Base-by-base conservation (phyloP, 2,888 invertebrate species). In the Andricus curvator region DNA sequence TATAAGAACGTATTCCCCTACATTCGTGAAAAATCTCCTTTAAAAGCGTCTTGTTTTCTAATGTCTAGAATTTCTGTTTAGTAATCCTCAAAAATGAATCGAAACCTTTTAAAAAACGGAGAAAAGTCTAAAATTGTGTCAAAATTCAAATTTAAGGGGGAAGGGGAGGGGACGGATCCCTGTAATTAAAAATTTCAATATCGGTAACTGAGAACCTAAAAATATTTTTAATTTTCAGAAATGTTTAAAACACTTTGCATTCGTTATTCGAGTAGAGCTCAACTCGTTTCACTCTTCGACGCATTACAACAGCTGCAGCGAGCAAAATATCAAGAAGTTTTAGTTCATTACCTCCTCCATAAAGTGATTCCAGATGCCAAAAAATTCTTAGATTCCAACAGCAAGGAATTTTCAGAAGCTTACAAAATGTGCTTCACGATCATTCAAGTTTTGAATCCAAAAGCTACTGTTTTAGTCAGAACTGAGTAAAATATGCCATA, bases 361-460 rank as follows among this genome's bases (percentile, higher is more conserved):
- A 81, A 86, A 29, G 80, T 90, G 29, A 85, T 91, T 82, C 89
- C 91, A 0, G 79, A 82, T 44, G 41, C 90, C 8, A 86, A 83
- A 25, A 81, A 80, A 8, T 78, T 60, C 41, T 80, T 88, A 4
- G 82, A 89, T 66, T 82, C 85, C 6, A 66, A 78, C 1, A 85
- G 85, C 76, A 51, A 84, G 48, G 90, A 90, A 70, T 89, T 88
- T 64, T 44, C 84, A 8, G 84, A 88, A 51, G 78, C 85, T 1
- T 92, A 90, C 81, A 92, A 92, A 84, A 88, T 90, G 88, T 86
- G 90, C n/a, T 84, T 81, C 25, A 87, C 89, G 25, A 86, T 91
- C 9, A 78, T 78, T 22, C 90, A 91, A 81, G 88, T 89, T 37
- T 65, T 92, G 29, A 91, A 92, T 88, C 88, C 89, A 15, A 87